Conservation (phyloP, 2,113 vertebrate species). For the Corythornis cristatus region DNA sequence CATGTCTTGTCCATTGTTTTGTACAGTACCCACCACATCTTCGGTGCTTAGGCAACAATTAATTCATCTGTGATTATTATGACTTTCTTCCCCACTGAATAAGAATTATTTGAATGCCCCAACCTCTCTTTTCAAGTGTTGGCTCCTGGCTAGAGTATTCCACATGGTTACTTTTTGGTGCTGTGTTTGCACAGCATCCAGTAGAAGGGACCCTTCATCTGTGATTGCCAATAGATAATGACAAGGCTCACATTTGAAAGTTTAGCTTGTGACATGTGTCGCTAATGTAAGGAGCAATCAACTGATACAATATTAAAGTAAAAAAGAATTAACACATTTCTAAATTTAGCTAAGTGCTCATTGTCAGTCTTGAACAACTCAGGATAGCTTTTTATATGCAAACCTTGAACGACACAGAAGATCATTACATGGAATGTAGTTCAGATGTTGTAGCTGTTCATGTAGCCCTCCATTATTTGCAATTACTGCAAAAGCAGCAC, state of each 20-base stretch:
- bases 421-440: conserved; percentile 9
- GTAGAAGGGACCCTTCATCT: background rate
- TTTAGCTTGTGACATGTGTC: conserved; percentile 1
- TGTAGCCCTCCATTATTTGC: conserved; percentile 23
- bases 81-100: background rate
- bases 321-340: background rate
- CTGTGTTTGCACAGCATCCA: background rate
- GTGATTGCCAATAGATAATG: background rate
- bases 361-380: conserved; percentile 15
- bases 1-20: background rate
- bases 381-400: conserved; percentile 4
- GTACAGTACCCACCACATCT: background rate
- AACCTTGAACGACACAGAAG: conserved; percentile 31
- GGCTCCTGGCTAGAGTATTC: background rate
- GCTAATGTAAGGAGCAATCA: conserved; percentile 14
- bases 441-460: background rate
- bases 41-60: background rate
- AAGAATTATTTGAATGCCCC: background rate
- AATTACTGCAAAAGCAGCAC: conserved; percentile 17
- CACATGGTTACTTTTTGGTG: background rate
- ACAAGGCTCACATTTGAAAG: background rate
- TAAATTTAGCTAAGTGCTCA: conserved; percentile 39
- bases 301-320: background rate
- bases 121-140: background rate
- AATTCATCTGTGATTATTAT: background rate